Evolutionary conservation across 2,797 vertebrate genomes (phyloP), one percentile per base, ranked within the genome.

Genomic region (Echeneis naucrates): DNA sequence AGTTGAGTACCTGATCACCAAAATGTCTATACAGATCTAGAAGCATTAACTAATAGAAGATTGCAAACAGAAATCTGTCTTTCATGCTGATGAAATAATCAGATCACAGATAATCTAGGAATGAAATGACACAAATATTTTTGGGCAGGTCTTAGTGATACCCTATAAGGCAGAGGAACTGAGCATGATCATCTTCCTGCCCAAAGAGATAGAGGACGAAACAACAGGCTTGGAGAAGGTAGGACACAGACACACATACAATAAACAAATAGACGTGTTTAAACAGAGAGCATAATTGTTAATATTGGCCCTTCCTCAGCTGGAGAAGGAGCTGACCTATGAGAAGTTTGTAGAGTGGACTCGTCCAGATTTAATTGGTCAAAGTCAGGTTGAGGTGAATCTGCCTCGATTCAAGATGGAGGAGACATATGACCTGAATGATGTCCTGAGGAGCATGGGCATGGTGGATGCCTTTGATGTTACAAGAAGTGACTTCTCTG

Each of bases 151-250:
- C 80, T 88, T 99, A 17, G 96, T 96, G 88, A 63, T 99, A 26
- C 96, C 96, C 0, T 99, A 97, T 38, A 84, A 70, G 0, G 91
- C 79, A 1, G 71, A 90, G 0, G 95, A 96, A 8, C 87, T 98
- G 42, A 97, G 96, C 83, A 95, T 98, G 95, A 30, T 98, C 53
- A 89, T 98, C 67, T 56, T 98, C 71, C 94, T 99, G 5, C 97
- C 97, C 0, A 68, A 92, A n/a, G 67, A 86, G 0, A 95, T 94
- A 0, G 78, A 92, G 67, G 95, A 95, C 72, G 64, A 52, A 64
- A 87, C 92, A n/a, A 96, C 94, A 8, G 97, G 96, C 8, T 91
- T 99, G 84, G 92, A 94, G 84, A 86, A 82, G 67, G 97, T 97
- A 91, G 84, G 88, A 67, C 13, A 54, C 23, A 50, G 12, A 50